These are phyloP conservation scores for Cosmorhoe ocellata DNA, from an alignment of 2,888 invertebrate species.

Conservation along the genomic window DNA sequence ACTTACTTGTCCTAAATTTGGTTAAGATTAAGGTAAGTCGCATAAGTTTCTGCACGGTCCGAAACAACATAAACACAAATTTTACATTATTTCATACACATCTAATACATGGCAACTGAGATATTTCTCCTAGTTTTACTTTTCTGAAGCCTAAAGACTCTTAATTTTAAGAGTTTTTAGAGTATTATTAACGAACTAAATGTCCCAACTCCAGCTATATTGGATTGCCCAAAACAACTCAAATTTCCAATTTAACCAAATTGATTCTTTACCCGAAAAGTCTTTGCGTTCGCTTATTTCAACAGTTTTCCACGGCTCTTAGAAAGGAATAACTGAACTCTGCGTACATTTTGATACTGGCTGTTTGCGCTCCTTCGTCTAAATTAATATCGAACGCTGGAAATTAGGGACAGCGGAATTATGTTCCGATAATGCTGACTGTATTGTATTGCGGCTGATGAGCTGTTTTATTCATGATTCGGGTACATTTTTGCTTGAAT, in stretches of 20 bases:
- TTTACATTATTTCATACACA: too few species aligned
- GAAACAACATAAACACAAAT: too few species aligned
- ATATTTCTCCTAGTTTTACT: too few species aligned
- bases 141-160: too few species aligned
- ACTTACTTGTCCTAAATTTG: too few species aligned
- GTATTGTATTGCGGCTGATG: conserved; percentile 29
- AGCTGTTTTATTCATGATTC: conserved; percentile 29
- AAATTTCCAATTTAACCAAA: conserved; percentile 47
- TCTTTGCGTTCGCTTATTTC: conserved; percentile 57
- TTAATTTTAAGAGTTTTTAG: too few species aligned
- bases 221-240: conserved; percentile 43
- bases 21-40: too few species aligned
- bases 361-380: conserved; percentile 51
- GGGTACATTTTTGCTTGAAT: conserved; percentile 9
- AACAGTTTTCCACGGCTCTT: conserved; percentile 50
- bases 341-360: conserved; percentile 43
- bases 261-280: conserved; percentile 55
- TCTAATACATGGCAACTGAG: too few species aligned
- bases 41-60: too few species aligned
- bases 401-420: conserved; percentile 52
- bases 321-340: conserved; percentile 50
- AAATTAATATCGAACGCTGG: conserved; percentile 58
- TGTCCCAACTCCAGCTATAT: conserved; percentile 36
- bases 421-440: conserved; percentile 44
- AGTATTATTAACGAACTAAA: conserved; percentile 8